Percentiles rank a stretch among this genome's conserved stretches.
These are phyloP conservation scores for Thereva unica DNA, from an alignment of 2,888 invertebrate genomes.

Conservation along the genomic window DNA sequence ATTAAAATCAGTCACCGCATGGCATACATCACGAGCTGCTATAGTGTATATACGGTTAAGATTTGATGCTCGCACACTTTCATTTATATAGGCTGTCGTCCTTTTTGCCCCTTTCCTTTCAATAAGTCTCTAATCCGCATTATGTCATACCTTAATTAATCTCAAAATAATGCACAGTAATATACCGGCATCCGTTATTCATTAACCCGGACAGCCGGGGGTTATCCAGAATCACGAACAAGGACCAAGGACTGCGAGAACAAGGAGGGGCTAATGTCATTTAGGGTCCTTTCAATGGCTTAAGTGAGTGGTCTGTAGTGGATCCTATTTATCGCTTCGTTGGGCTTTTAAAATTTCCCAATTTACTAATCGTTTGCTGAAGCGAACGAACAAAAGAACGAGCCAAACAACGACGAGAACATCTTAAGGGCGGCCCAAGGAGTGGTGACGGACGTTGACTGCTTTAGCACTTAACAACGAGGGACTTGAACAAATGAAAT, in stretches of 20 bases:
- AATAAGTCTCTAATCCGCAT: slow-evolving; percentile 18
- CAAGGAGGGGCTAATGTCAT: slow-evolving; percentile 18
- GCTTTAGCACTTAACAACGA: slow-evolving; percentile 5
- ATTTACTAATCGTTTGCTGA: slow-evolving; percentile 36
- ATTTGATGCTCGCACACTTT: no score
- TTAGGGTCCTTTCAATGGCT: slow-evolving; percentile 28
- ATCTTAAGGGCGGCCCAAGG: slow-evolving; percentile 7
- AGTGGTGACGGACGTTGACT: background rate
- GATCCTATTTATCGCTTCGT: slow-evolving; percentile 38
- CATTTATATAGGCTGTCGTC: no score
- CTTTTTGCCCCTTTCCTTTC: slow-evolving; percentile 3
- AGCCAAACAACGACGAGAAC: background rate
- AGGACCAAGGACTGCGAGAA: no score
- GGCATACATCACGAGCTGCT: no score
- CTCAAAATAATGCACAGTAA: slow-evolving; percentile 34
- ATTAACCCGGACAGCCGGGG: slow-evolving; percentile 21
- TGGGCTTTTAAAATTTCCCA: slow-evolving; percentile 39
- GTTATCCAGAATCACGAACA: background rate
- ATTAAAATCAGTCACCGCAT: no score
- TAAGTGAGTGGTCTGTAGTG: slow-evolving; percentile 23
- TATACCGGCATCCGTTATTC: slow-evolving; percentile 19
- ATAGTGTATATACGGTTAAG: no score
- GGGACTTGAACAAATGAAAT: slow-evolving; percentile 20
- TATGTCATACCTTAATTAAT: slow-evolving; percentile 40
- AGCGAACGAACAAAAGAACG: no score